Percentiles rank a stretch among this genome's conserved stretches.
Conservation (phyloP, 2,888 invertebrate species). For the Nomada ferruginata region DNA sequence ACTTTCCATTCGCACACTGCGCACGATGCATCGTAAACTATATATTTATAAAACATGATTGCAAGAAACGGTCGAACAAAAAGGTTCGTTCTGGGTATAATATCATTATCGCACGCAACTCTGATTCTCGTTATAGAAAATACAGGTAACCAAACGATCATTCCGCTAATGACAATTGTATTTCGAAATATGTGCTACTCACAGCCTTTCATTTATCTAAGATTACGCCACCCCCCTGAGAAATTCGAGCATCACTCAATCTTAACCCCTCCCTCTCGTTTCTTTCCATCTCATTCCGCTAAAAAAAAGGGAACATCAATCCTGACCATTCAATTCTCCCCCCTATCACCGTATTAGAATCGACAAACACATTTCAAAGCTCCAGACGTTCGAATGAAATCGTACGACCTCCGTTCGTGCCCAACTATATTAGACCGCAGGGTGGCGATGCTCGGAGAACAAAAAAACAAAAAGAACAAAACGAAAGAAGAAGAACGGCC, state of each 20-base stretch:
- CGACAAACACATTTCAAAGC: conserved; percentile 8
- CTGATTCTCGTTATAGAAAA: too few relatives aligned
- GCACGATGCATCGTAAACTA: too few relatives aligned
- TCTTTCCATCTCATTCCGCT: not conserved
- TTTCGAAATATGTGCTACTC: too few relatives aligned
- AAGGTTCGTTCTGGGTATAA: too few relatives aligned
- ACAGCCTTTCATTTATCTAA: too few relatives aligned
- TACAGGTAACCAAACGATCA: too few relatives aligned
- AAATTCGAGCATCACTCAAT: not conserved
- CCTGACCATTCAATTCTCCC: conserved; percentile 4
- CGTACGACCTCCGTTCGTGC: not conserved
- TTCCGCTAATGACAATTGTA: not conserved
- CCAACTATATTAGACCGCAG: not conserved
- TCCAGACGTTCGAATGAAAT: not conserved
- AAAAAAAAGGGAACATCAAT: not conserved
- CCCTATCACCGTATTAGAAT: not conserved
- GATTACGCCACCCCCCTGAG: not conserved
- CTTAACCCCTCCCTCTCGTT: not conserved
- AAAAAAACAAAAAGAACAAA: not conserved
- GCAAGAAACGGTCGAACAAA: too few relatives aligned
- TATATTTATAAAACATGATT: too few relatives aligned
- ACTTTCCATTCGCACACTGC: too few relatives aligned
- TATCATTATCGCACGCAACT: too few relatives aligned
- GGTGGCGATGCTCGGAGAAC: not conserved
- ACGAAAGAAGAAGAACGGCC: too few relatives aligned